Evolutionary conservation across 2,888 invertebrate genomes (phyloP), one percentile per base, ranked within the genome.

Genomic region (Drosophila glabriapex): DNA sequence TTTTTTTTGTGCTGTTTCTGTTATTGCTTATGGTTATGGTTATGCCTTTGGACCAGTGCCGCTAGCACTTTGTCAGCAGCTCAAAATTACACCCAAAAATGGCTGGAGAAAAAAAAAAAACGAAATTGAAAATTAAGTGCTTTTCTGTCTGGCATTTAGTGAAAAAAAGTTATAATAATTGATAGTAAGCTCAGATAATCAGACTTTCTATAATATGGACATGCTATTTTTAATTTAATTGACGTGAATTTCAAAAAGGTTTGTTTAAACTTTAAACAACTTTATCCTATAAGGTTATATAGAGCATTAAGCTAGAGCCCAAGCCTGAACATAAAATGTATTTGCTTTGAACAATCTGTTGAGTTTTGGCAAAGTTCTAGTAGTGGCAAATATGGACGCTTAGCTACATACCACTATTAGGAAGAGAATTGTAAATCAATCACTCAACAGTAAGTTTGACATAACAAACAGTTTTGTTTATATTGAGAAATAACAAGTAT

Each of bases 51-150:
- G 62, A 72, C 60, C 65, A 56, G 58, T 56, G 62, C 39, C 33
- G 66, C 49, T 61, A 58, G 43, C 61, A 55, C 29, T 72, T 72
- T 80, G 76, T 78, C 80, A 76, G 64, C 76, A 63, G 29, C 55
- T 68, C 54, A 56, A 76, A 76, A 78, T 71, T 78, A 71, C 54
- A 39, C 4, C 54, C 28, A 12, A 68, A 68, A 53, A 35, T 53
- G 59, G 37, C 14, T 59, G 19, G 49, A 35, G 29, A n/a, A 53
- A 68, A 56, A 60, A 60, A 60, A 49, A 54, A 46, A 39, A 39
- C 28, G 10, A 3, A 33, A 71, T 61, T 53, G 37, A n/a, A 59
- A 59, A 71, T 49, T 35, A 55, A 35, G 46, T 50, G 58, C 14
- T 49, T 22, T 50, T 56, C 33, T 59, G 19, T 22, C 35, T 35